These are phyloP conservation scores for Ophiodon elongatus DNA, from an alignment of 2,113 vertebrate genomes.

Conservation along the genomic window DNA sequence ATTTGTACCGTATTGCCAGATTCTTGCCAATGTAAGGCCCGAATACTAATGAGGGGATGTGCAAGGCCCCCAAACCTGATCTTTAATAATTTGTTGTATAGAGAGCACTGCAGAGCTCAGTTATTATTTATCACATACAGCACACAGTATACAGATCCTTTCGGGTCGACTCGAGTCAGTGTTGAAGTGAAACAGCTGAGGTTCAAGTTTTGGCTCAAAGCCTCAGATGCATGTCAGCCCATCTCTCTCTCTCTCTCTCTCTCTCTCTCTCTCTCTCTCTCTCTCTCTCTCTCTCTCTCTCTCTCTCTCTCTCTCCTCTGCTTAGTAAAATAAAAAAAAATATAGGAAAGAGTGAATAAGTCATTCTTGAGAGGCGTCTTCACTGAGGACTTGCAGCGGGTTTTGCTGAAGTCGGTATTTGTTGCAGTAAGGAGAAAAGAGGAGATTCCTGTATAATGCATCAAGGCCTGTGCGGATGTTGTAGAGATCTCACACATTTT, in stretches of 20 bases:
- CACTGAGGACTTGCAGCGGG: not conserved
- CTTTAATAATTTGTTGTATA: not conserved
- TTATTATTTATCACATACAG: slow-evolving; percentile 15
- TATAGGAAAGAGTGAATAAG: not conserved
- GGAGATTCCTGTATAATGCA: slow-evolving; percentile 55
- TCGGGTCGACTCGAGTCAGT: not conserved
- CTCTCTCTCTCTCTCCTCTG: not conserved
- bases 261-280: not conserved
- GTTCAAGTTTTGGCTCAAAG: slow-evolving; percentile 18
- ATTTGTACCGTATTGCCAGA: not conserved
- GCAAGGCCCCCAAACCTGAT: not conserved
- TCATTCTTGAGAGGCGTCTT: slow-evolving; percentile 33
- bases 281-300: not conserved
- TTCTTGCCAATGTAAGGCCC: not conserved
- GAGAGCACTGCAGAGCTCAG: not conserved
- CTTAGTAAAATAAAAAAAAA: slow-evolving; percentile 2
- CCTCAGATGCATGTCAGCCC: slow-evolving; percentile 14
- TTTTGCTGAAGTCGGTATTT: slow-evolving; percentile 44
- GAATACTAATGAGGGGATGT: not conserved
- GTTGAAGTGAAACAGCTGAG: not conserved
- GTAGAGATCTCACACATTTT: slow-evolving; percentile 9
- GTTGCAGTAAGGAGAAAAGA: slow-evolving; percentile 11
- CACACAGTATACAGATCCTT: not conserved
- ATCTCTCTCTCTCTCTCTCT: not conserved
- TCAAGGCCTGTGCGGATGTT: slow-evolving; percentile 41